phyloP scores from a whole-genome alignment of 1,140 invertebrate genomes.

The Drosophila insularis region DNA sequence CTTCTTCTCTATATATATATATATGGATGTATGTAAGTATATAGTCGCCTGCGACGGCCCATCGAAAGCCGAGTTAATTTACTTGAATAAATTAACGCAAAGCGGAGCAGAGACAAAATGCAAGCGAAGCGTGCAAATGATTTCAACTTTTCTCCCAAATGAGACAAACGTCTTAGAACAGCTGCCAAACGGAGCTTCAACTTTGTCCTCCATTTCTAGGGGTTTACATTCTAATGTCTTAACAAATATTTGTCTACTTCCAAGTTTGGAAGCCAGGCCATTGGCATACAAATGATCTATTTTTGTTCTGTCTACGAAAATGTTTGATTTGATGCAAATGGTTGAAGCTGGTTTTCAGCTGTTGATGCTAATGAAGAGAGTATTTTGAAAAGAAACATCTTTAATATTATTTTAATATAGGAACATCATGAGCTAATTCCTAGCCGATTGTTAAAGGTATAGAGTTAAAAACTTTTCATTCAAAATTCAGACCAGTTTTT shows the following conservation, averaged over 20 bases:
- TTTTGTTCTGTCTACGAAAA: neutral
- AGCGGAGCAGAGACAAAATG: conserved; percentile 37
- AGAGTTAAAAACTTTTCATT: no score
- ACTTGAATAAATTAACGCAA: conserved; percentile 72
- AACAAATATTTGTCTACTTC: conserved; percentile 33
- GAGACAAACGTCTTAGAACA: conserved; percentile 22
- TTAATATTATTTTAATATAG: no score
- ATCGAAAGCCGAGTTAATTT: conserved; percentile 67
- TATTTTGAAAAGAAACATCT: no score
- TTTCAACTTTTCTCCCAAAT: conserved; percentile 37
- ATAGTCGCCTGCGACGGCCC: conserved; percentile 12
- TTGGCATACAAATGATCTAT: conserved; percentile 17
- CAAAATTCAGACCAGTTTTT: no score
- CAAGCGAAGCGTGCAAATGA: conserved; percentile 47
- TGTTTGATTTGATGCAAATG: no score
- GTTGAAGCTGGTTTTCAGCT: no score
- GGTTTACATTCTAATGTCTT: conserved; percentile 8
- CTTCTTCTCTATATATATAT: conserved; percentile 5
- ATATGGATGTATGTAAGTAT: no score
- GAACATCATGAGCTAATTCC: no score
- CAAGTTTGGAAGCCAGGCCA: conserved; percentile 12
- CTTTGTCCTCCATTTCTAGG: conserved; percentile 12
- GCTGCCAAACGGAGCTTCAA: conserved; percentile 38
- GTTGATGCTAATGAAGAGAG: no score
- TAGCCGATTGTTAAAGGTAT: no score